Base-by-base conservation (phyloP, 2,113 vertebrate species). In the Gasterosteus aculeatus region DNA sequence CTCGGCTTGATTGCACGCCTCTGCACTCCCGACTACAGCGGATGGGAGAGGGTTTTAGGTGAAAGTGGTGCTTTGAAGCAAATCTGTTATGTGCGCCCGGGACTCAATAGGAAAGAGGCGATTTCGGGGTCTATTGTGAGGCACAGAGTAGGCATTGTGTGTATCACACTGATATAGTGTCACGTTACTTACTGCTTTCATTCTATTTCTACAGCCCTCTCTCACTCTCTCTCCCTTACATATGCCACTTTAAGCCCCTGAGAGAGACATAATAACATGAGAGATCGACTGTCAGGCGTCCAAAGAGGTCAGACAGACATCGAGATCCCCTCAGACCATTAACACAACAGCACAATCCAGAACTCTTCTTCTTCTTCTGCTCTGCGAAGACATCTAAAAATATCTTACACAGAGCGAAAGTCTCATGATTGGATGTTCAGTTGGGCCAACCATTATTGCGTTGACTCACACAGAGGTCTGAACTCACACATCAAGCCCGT, bases 71-170 rank as follows among this genome's bases (percentile, higher is more conserved):
- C 80, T 85, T 86, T 89, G 85, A 87, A 85, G 75, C 53, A 74
- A 82, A 78, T 78, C 83, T 77, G 75, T 74, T 78, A 15, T 75
- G 65, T 80, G 66, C 46, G 29, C 56, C 54, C 16, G n/a, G 72
- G 71, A 83, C 71, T 81, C 75, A 84, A 78, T 77, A 35, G 83
- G 62, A 47, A 85, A 84, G 71, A 66, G 80, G 77, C 29, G 72
- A 85, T 87, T 80, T 88, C 51, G 5, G 68, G 64, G 58, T 63
- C 74, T 53, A 80, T 85, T 88, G 82, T 88, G 66, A 83, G 64
- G 66, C 72, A 87, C 88, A 92, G 76, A 86, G 83, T 79, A 66
- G 53, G 54, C 87, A 81, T 87, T 92, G 88, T 89, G 80, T 82
- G 80, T 31, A 72, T 80, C 84, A 83, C 72, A 88, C 78, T 82